A percentile compares a stretch with the other conserved stretches of the same genome.
phyloP scores from a whole-genome alignment of 2,113 vertebrate species.

The Passerina amoena region DNA sequence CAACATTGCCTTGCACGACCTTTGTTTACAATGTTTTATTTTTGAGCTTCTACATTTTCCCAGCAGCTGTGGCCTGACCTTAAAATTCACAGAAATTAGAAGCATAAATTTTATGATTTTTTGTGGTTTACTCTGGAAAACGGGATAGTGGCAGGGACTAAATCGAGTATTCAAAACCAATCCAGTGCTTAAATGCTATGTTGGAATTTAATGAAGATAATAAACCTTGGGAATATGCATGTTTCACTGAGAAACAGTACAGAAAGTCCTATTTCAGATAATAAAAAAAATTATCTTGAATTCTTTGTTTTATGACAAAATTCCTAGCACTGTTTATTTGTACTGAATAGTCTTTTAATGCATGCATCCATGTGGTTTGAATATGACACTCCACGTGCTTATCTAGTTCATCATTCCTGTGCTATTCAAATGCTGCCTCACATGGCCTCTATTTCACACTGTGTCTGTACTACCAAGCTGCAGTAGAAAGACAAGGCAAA shows the following conservation, averaged over 20 bases:
- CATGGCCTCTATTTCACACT: background rate
- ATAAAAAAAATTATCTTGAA: background rate
- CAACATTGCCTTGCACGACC: background rate
- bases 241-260: background rate
- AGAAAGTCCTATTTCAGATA: background rate
- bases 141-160: background rate
- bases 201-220: conserved; percentile 12
- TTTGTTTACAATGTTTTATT: background rate
- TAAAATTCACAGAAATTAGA: conserved; percentile 14
- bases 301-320: background rate
- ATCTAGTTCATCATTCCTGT: background rate
- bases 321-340: background rate
- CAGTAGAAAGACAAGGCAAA: background rate
- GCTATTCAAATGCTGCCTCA: background rate
- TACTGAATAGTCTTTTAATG: background rate
- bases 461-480: background rate
- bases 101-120: background rate
- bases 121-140: background rate
- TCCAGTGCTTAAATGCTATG: background rate
- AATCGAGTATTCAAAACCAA: conserved; percentile 19
- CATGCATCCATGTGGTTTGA: background rate
- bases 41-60: conserved; percentile 5
- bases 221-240: background rate
- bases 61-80: background rate
- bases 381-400: background rate